These are phyloP conservation scores for Macaca nemestrina DNA, from an alignment of 2,113 vertebrate species.

Conservation along the genomic window DNA sequence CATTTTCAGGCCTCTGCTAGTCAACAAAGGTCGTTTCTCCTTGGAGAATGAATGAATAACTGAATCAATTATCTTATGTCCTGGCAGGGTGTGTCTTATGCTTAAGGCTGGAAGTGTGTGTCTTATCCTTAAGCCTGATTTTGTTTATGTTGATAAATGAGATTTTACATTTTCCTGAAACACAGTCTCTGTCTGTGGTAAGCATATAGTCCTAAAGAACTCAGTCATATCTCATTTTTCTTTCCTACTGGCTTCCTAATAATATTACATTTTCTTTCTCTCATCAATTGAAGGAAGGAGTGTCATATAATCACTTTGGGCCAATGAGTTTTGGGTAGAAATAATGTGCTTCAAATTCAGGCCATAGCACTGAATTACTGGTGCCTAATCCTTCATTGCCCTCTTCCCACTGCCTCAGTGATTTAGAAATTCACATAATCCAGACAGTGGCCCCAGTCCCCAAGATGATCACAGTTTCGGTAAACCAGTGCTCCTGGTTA, in stretches of 20 bases:
- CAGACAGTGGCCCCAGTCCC: fast-evolving
- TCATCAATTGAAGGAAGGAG: not conserved
- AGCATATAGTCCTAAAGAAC: not conserved
- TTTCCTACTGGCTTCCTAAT: not conserved
- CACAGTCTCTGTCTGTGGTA: not conserved
- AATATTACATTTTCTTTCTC: not conserved
- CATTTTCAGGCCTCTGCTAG: not conserved
- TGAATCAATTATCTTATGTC: not conserved
- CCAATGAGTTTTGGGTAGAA: not conserved
- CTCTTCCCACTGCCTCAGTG: not conserved
- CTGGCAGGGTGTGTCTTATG: not conserved
- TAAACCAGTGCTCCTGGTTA: not conserved
- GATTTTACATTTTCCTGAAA: not conserved
- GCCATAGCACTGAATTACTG: fast-evolving
- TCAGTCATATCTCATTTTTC: not conserved
- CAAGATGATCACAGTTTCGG: not conserved
- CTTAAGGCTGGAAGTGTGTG: not conserved
- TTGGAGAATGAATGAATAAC: not conserved
- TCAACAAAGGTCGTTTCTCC: not conserved
- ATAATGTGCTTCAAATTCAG: not conserved
- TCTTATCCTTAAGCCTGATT: not conserved
- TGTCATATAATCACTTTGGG: not conserved
- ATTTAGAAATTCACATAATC: not conserved
- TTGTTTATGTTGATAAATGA: not conserved
- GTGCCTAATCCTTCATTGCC: fast-evolving